A percentile compares a stretch with the other conserved stretches of the same genome.
phyloP scores from a whole-genome alignment of 2,113 vertebrate species.

The Anoura caudifer region DNA sequence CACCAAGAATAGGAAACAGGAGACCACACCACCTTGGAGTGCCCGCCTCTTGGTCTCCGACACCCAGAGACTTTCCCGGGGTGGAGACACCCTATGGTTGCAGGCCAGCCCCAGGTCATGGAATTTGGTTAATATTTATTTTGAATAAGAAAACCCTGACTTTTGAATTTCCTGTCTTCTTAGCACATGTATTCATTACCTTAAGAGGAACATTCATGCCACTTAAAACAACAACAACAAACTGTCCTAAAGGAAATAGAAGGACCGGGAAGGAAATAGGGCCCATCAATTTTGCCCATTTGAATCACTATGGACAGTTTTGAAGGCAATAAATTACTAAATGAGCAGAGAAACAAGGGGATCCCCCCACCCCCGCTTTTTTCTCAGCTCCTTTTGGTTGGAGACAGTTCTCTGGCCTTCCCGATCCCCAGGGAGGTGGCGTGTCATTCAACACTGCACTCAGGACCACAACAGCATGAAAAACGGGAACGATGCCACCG shows the following conservation, averaged over 20 bases:
- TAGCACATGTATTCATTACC: not conserved
- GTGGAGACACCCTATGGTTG: not conserved
- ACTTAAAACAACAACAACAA: not conserved
- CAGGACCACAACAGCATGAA: not conserved
- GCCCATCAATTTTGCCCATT: not conserved
- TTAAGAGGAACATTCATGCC: not conserved
- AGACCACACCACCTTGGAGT: not conserved
- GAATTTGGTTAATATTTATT: not conserved
- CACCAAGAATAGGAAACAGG: accelerated
- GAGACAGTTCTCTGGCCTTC: not conserved
- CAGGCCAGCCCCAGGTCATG: not conserved
- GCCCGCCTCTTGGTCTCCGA: not conserved
- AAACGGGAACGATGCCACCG: not conserved
- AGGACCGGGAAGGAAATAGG: not conserved
- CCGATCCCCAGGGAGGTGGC: not conserved
- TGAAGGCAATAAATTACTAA: not conserved
- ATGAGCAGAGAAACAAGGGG: not conserved
- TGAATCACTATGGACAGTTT: not conserved
- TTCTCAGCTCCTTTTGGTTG: not conserved
- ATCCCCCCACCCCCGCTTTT: accelerated
- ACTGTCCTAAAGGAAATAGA: not conserved
- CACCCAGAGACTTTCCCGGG: not conserved
- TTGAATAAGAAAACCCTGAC: not conserved
- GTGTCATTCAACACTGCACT: not conserved
- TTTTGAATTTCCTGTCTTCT: not conserved